Evolutionary conservation across 2,888 invertebrate species (phyloP), one percentile per base, ranked within the genome.

Genomic region (Pristionchus maxplancki): DNA sequence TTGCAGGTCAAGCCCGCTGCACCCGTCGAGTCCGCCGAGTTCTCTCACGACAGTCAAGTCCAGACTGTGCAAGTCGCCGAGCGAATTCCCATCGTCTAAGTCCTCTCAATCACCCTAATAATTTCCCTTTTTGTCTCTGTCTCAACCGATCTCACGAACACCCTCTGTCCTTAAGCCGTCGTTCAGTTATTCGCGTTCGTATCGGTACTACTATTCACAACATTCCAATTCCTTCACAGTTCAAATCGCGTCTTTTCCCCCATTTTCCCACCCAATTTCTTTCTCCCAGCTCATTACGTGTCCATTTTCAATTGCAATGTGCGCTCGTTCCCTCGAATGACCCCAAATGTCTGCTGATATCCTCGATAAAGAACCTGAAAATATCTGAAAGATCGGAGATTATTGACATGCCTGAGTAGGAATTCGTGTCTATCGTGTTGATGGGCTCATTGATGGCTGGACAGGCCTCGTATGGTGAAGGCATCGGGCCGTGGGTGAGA

Each of bases 401-500:
- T 53, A 9, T 53, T 88, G 28, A 89, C 89, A 84, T 87, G 83
- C 78, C 58, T 74, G n/a, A 83, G 89, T 11, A 44, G 50, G 31
- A 88, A 28, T 85, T 85, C 17, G 85, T 34, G 64, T 85, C 85
- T 62, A 85, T 28, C 17, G 82, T 83, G 37, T 71, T 62, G 48
- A 37, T 28, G 5, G 64, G 44, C 50, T 90, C 88, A 62, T 87
- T 87, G 37, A 90, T 89, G 15, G 89, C 84, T 6, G 89, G 82
- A 78, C 89, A 89, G 15, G 84, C 78, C 34, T 92, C 91, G 89
- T 93, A 94, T 6, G 94, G 94, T 9, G 93, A 93, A 0, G 93
- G 91, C 13, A 92, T 89, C 11, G 92, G 89, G 34, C 92, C 93
- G 89, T 90, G 90, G 20, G 93, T 93, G 20, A 94, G 89, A 5